Evolutionary conservation across 2,113 vertebrate genomes (phyloP).

Genomic region (Protobothrops flavoviridis): DNA sequence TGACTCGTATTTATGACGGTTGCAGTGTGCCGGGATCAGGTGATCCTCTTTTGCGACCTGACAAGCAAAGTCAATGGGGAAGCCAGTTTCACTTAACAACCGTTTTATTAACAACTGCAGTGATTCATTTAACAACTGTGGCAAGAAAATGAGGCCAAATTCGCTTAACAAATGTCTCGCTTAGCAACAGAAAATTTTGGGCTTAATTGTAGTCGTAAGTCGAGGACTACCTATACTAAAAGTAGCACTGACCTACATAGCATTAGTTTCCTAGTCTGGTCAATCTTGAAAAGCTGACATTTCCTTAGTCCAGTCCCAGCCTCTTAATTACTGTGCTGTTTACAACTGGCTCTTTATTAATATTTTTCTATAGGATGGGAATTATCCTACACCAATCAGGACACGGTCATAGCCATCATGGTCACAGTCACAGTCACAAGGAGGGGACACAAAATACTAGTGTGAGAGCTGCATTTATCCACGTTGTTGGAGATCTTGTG

Average conservation of each 20-base stretch:
- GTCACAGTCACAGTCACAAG: not conserved
- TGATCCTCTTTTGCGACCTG: not conserved
- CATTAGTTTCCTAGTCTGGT: fast-evolving
- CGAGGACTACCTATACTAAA: not conserved
- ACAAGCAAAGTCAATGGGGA: not conserved
- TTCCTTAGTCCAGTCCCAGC: not conserved
- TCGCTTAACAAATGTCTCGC: not conserved
- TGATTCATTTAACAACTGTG: too few species aligned
- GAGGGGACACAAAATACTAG: slow-evolving; percentile 72
- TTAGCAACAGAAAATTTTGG: not conserved
- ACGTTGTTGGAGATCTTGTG: slow-evolving; percentile 87
- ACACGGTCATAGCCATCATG: slow-evolving; percentile 49
- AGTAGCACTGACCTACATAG: not conserved
- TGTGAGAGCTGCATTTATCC: slow-evolving; percentile 87
- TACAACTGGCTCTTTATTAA: not conserved
- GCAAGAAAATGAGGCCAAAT: not conserved
- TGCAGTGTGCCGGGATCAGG: not conserved
- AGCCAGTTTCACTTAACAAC: not conserved
- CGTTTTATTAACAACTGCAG: not conserved
- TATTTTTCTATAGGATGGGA: slow-evolving; percentile 76
- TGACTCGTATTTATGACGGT: not conserved
- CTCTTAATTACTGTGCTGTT: not conserved
- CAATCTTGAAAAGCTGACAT: not conserved
- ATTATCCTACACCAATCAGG: slow-evolving; percentile 83
- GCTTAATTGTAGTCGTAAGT: not conserved